Conservation (phyloP, 1,140 invertebrate genomes). For the Artemia franciscana region DNA sequence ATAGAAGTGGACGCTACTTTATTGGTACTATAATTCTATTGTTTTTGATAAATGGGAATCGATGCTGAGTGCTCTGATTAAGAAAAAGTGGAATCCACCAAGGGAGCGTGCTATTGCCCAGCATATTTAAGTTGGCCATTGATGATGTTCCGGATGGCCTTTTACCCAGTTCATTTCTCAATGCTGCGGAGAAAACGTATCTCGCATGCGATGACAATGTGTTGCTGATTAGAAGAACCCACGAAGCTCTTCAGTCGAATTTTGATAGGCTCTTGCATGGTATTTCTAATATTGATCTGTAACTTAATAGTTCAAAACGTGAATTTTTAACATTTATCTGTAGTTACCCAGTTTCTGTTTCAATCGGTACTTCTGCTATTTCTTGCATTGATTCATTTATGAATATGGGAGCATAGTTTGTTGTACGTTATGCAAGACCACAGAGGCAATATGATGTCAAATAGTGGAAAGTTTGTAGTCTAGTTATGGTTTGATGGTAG, state of each 20-base stretch:
- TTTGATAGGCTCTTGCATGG: not conserved
- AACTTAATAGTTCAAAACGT: not conserved
- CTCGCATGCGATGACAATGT: not conserved
- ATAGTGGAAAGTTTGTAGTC: too few relatives aligned
- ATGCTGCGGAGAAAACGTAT: not conserved
- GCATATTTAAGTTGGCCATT: not conserved
- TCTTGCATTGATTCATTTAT: not conserved
- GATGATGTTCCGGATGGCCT: not conserved
- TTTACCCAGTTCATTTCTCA: not conserved
- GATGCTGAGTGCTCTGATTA: not conserved
- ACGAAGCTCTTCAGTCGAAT: too few relatives aligned
- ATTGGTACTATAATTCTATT: not conserved
- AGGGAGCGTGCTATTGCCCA: not conserved
- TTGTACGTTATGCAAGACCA: too few relatives aligned
- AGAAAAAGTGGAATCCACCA: not conserved
- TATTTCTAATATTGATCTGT: not conserved
- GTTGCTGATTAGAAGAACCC: not conserved
- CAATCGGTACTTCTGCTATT: not conserved
- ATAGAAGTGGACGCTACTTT: not conserved
- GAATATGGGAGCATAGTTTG: not conserved
- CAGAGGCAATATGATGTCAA: too few relatives aligned
- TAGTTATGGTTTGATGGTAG: too few relatives aligned
- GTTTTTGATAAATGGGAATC: not conserved
- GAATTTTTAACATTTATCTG: not conserved
- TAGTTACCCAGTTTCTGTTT: not conserved